These are phyloP conservation scores for Drosophila falleni DNA, from an alignment of 2,888 invertebrate genomes.

Conservation along the genomic window DNA sequence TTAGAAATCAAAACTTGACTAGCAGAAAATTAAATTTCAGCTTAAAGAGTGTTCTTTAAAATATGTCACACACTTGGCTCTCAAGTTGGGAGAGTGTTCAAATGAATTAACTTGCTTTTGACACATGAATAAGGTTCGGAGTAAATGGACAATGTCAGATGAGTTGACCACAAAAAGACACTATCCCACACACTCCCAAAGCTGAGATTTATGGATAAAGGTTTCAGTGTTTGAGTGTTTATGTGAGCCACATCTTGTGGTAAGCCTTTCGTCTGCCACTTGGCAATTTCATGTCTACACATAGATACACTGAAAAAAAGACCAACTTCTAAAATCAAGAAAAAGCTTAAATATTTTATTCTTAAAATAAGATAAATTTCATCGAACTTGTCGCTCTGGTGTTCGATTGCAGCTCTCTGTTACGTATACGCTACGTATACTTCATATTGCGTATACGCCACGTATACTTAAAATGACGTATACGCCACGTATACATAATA, in stretches of 20 bases:
- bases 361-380: no score
- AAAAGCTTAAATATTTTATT: no score
- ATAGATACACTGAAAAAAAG: not conserved
- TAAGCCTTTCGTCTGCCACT: slow-evolving; percentile 41
- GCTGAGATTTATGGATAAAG: slow-evolving; percentile 57
- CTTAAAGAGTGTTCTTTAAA: slow-evolving; percentile 2
- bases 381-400: no score
- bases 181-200: slow-evolving; percentile 4
- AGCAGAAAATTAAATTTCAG: not conserved
- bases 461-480: no score
- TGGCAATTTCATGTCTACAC: slow-evolving; percentile 14
- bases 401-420: no score
- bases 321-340: no score
- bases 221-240: slow-evolving; percentile 16
- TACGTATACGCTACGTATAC: no score
- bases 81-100: no score
- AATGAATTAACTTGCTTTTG: slow-evolving; percentile 41
- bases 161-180: slow-evolving; percentile 50
- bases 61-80: not conserved
- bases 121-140: slow-evolving; percentile 58
- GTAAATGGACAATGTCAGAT: slow-evolving; percentile 38
- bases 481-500: no score
- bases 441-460: no score
- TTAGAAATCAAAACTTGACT: not conserved
- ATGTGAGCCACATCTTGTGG: slow-evolving; percentile 21